A percentile compares a stretch with the other conserved stretches of the same genome.
Conservation (phyloP, 2,797 vertebrate species). For the Spatula versicolor region DNA sequence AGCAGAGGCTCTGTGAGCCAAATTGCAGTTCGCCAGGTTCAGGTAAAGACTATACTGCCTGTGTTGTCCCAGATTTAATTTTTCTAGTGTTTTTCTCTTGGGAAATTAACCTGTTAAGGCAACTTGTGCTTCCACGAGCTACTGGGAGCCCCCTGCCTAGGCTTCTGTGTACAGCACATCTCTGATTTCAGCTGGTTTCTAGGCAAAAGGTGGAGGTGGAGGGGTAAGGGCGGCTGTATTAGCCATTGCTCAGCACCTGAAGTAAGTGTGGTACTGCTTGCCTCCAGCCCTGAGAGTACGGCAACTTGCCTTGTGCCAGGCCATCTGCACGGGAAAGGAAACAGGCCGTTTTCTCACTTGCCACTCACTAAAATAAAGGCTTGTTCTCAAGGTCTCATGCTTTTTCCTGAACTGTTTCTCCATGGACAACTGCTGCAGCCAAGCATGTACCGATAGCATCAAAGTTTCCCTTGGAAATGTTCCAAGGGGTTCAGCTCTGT, state of each 20-base stretch:
- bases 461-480: conserved; percentile 46
- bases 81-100: neutral
- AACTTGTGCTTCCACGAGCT: neutral
- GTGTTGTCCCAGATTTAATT: neutral
- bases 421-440: neutral
- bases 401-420: neutral
- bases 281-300: neutral
- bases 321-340: conserved; percentile 10
- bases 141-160: neutral
- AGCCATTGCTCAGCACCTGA: accelerated
- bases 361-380: conserved; percentile 35
- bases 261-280: accelerated
- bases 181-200: neutral
- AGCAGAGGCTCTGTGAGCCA: neutral
- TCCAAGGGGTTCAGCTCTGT: conserved; percentile 11
- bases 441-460: neutral
- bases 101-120: neutral
- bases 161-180: accelerated
- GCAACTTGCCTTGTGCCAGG: accelerated
- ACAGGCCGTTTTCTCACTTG: neutral
- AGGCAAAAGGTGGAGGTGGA: neutral
- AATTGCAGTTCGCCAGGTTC: neutral
- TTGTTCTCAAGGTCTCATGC: conserved; percentile 1
- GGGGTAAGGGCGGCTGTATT: accelerated
- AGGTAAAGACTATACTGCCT: neutral